Evolutionary conservation across 2,888 invertebrate species (phyloP), one percentile per base, ranked within the genome.

Genomic region (Mythimna albipuncta): DNA sequence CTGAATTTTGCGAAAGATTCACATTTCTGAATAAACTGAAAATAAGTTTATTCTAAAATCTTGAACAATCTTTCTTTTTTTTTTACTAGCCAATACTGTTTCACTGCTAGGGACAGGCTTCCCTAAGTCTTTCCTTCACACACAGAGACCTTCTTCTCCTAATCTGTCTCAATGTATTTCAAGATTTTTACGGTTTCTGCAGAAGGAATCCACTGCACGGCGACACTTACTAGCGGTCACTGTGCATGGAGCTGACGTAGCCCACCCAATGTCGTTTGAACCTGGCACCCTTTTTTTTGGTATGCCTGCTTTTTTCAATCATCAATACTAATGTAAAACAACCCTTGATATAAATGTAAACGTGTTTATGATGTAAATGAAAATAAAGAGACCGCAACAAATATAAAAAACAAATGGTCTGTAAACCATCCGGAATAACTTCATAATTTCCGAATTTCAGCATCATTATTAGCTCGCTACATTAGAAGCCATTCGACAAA

Each of bases 401-500:
- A 35, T 57, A 11, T 55, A 57, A 58, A 47, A 38, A 41, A 69
- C n/a, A 52, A 82, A 70, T 32, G 26, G 13, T 26, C n/a, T 52
- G 26, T 57, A 82, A 67, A 72, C 21, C 35, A 21, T 10, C 7
- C n/a, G 16, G 32, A 82, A 65, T 55, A 78, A 66, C 35, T 58
- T 65, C 13, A 68, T 71, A 71, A 79, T 64, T 62, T 83, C 5
- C 35, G 55, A 58, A 65, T 54, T 67, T 72, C 57, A 21, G 21
- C 57, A 84, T 67, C 62, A 64, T 78, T 79, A 77, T 65, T 38
- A 71, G 64, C 61, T 72, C 66, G 72, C 64, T 58, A 73, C 84
- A 71, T 81, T 69, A 77, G 63, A 59, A 69, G 67, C 69, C 72
- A 83, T 78, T 83, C 52, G 73, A 79, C 64, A 77, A 85, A 88